Conservation (phyloP, 2,888 invertebrate species). For the Megalurothrips usitatus region DNA sequence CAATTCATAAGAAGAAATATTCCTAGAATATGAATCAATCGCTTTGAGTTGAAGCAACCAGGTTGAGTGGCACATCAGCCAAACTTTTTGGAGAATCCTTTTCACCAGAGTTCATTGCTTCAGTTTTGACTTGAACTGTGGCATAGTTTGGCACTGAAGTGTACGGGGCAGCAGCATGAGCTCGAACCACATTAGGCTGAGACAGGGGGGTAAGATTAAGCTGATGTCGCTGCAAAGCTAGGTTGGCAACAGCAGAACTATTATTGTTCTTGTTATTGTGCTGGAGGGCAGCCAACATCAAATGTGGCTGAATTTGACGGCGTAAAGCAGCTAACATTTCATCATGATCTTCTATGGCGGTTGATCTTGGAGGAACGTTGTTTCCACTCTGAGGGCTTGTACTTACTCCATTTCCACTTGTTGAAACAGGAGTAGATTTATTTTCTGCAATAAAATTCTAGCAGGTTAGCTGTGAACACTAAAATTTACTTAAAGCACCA, state of each 20-base stretch:
- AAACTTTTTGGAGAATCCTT: neutral
- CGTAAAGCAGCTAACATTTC: conserved; percentile 66
- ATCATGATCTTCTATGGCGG: conserved; percentile 51
- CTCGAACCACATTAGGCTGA: conserved; percentile 8
- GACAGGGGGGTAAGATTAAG: neutral
- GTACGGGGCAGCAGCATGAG: neutral
- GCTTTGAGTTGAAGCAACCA: conserved; percentile 17
- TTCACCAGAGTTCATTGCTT: conserved; percentile 10
- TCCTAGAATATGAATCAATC: conserved; percentile 8
- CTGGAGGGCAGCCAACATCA: conserved; percentile 60
- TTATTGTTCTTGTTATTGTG: conserved; percentile 41
- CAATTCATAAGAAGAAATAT: conserved; percentile 1
- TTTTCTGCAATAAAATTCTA: neutral
- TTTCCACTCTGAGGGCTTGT: neutral
- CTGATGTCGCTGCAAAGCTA: conserved; percentile 16
- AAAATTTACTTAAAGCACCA: neutral
- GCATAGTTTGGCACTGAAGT: conserved; percentile 24
- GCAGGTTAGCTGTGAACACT: neutral
- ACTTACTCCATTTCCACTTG: conserved; percentile 18
- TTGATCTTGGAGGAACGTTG: neutral
- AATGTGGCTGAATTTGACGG: conserved; percentile 65
- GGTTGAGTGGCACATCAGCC: conserved; percentile 16
- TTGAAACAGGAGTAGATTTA: neutral
- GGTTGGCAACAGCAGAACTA: neutral
- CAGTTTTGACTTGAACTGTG: conserved; percentile 10